These are phyloP conservation scores for Tolmerus cingulatus DNA, from an alignment of 2,888 invertebrate genomes.

Conservation along the genomic window DNA sequence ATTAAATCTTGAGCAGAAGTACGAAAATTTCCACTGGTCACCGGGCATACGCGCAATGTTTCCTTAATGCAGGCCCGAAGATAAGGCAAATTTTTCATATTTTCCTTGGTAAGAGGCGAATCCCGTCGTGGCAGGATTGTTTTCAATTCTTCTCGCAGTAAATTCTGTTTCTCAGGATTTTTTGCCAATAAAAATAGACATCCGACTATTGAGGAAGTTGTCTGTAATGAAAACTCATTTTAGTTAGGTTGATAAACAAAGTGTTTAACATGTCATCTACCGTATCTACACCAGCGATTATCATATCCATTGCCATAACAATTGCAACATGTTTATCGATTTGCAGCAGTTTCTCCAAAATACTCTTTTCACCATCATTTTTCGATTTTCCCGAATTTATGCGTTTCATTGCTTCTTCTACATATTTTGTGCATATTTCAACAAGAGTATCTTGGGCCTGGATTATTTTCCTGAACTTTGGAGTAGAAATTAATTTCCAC, in stretches of 20 bases:
- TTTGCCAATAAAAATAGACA: constrained; percentile 70
- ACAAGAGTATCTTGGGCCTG: constrained; percentile 53
- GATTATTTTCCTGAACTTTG: constrained; percentile 54
- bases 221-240: constrained; percentile 21
- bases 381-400: constrained; percentile 53
- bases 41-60: constrained; percentile 70
- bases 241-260: background rate
- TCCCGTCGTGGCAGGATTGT: constrained; percentile 62
- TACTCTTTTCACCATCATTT: constrained; percentile 66
- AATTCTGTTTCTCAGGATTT: constrained; percentile 71
- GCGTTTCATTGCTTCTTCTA: constrained; percentile 58
- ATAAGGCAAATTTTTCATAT: constrained; percentile 67
- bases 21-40: constrained; percentile 68
- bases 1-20: constrained; percentile 67
- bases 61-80: constrained; percentile 81
- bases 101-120: constrained; percentile 61
- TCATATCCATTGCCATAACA: constrained; percentile 75
- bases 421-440: constrained; percentile 57
- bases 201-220: constrained; percentile 65
- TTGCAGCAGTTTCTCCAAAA: constrained; percentile 71
- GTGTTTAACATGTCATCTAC: constrained; percentile 60
- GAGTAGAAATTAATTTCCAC: constrained; percentile 57
- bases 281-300: constrained; percentile 76
- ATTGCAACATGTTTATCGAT: constrained; percentile 70
- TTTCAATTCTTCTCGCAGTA: constrained; percentile 68